Evolutionary conservation across 53 echinoderm and acorn worm genomes (phyloP).

Genomic region (Crossaster papposus): DNA sequence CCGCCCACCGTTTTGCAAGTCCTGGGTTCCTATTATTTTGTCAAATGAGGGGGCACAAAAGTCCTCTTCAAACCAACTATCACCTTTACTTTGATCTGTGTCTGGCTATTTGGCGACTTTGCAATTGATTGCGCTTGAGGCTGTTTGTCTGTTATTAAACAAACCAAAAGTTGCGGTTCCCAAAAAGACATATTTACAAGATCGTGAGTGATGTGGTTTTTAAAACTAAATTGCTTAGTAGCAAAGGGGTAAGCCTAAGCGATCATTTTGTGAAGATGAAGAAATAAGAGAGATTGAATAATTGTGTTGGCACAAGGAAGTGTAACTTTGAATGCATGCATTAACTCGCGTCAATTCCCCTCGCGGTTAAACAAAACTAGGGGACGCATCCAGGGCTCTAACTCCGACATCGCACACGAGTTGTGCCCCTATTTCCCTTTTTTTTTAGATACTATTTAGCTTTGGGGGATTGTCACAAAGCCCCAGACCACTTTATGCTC

Average conservation of each 20-base stretch:
- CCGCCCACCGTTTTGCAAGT: neutral
- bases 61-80: neutral
- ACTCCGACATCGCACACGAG: neutral
- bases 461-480: neutral
- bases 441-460: neutral
- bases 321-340: neutral
- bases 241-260: neutral
- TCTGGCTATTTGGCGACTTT: neutral
- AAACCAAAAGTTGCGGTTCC: too few relatives aligned
- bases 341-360: neutral
- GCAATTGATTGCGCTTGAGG: neutral
- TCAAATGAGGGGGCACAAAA: neutral
- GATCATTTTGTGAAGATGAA: neutral
- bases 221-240: neutral
- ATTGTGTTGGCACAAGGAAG: neutral
- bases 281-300: neutral
- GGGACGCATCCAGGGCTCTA: neutral
- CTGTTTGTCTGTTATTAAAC: too few relatives aligned
- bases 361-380: neutral
- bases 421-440: neutral
- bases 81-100: neutral
- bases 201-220: neutral
- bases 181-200: too few relatives aligned
- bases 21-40: neutral
- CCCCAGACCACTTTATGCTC: neutral